These are phyloP conservation scores for Chrysomela aeneicollis DNA, from an alignment of 2,888 invertebrate species.

Conservation along the genomic window DNA sequence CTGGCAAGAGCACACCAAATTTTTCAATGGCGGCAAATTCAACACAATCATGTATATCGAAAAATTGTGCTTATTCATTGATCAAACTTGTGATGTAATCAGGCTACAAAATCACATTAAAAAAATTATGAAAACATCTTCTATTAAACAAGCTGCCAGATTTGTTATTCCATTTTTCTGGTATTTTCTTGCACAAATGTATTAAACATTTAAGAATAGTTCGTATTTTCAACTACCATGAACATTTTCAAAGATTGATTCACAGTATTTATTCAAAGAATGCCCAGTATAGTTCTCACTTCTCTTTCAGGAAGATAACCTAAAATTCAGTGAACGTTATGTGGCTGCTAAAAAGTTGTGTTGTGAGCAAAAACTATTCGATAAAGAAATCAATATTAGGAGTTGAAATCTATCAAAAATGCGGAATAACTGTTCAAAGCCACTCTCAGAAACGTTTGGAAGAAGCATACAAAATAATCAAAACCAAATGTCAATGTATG, in stretches of 20 bases:
- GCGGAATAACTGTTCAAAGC: conserved; percentile 35
- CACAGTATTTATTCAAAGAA: neutral
- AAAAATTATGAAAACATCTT: too few species aligned
- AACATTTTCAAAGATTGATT: neutral
- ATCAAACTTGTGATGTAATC: too few species aligned
- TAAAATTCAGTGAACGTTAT: conserved; percentile 13
- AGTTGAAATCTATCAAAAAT: conserved; percentile 20
- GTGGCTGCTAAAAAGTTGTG: conserved; percentile 23
- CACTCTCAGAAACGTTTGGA: conserved; percentile 54
- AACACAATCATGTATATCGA: too few species aligned
- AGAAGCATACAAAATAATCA: conserved; percentile 72
- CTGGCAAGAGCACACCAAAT: too few species aligned
- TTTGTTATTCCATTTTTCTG: too few species aligned
- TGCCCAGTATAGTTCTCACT: neutral
- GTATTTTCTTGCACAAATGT: too few species aligned
- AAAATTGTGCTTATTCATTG: too few species aligned
- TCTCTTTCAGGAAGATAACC: neutral
- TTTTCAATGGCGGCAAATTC: too few species aligned
- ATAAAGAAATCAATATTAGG: conserved; percentile 27
- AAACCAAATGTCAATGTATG: conserved; percentile 78
- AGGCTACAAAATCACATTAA: too few species aligned
- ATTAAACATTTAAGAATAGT: too few species aligned
- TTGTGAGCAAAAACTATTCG: conserved; percentile 28
- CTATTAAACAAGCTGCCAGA: too few species aligned
- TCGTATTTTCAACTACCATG: too few species aligned